Conservation (phyloP, 1,140 invertebrate genomes). For the Drosophila obscura region DNA sequence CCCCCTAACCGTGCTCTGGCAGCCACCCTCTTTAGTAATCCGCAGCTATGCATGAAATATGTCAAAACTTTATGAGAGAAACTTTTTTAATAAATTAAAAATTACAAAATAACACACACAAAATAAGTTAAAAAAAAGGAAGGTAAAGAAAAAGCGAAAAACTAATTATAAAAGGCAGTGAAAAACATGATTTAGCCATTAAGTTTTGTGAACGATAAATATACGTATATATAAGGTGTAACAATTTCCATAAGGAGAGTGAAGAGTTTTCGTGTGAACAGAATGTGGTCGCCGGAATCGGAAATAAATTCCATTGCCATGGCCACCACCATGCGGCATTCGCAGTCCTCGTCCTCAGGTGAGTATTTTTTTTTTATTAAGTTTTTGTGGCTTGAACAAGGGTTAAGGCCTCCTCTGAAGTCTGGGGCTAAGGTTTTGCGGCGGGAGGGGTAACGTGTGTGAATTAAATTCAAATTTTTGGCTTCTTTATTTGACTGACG, state of each 20-base stretch:
- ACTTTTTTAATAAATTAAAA: conserved; percentile 73
- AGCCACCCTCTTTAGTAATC: conserved; percentile 40
- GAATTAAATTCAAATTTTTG: conserved; percentile 57
- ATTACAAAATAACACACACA: conserved; percentile 35
- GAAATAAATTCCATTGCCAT: conserved; percentile 85
- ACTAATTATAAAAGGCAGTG: conserved; percentile 7
- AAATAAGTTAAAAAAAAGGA: conserved; percentile 4
- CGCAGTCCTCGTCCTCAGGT: conserved; percentile 84
- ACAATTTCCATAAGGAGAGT: conserved; percentile 8
- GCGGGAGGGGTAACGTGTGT: background rate
- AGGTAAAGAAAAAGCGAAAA: conserved; percentile 24
- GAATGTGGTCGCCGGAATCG: conserved; percentile 83
- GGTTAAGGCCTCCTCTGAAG: background rate
- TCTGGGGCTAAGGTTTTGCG: background rate
- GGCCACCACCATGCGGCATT: conserved; percentile 83
- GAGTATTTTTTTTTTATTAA: conserved; percentile 42
- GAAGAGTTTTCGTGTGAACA: conserved; percentile 39
- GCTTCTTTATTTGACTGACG: conserved; percentile 29
- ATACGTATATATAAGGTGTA: conserved; percentile 20
- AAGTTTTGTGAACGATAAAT: conserved; percentile 29
- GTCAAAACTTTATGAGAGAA: conserved; percentile 54
- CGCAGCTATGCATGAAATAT: conserved; percentile 66
- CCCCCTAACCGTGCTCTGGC: conserved; percentile 1
- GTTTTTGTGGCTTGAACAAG: background rate
- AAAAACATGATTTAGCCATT: conserved; percentile 55